Evolutionary conservation across 2,113 vertebrate genomes (phyloP).

Genomic region (Seriola aureovittata): DNA sequence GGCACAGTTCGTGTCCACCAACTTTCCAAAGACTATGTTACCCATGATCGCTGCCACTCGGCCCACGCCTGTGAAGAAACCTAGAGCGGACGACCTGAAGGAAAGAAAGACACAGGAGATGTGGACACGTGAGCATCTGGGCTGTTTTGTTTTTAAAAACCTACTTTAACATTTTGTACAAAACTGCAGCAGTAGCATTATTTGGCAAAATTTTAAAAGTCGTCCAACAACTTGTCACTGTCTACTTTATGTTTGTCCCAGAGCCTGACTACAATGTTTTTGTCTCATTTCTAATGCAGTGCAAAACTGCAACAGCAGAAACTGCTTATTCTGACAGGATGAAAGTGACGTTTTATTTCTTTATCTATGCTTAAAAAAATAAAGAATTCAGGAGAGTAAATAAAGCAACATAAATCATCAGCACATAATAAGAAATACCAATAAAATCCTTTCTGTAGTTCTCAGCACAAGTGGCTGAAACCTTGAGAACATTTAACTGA

Average conservation of each 20-base stretch:
- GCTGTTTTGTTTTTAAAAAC: not conserved
- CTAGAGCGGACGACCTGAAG: slow-evolving; percentile 83
- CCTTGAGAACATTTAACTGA: not conserved
- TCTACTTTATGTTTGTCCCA: too few relatives aligned
- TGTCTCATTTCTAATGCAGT: too few relatives aligned
- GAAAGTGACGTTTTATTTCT: not conserved
- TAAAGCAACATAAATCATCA: not conserved
- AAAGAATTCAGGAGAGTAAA: not conserved
- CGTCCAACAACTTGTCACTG: too few relatives aligned
- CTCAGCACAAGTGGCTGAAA: not conserved
- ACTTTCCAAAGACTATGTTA: slow-evolving; percentile 80
- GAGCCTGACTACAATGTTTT: not conserved
- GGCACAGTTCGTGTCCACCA: slow-evolving; percentile 82
- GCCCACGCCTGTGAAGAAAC: slow-evolving; percentile 83
- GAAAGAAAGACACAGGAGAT: not conserved
- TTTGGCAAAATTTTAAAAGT: too few relatives aligned
- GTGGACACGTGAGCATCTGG: not conserved
- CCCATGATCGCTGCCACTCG: slow-evolving; percentile 82
- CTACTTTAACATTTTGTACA: too few relatives aligned
- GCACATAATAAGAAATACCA: not conserved
- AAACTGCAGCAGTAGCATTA: too few relatives aligned
- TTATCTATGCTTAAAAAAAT: not conserved
- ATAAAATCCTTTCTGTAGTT: not conserved
- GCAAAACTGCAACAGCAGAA: too few relatives aligned
- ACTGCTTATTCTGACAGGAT: too few relatives aligned